Conservation (phyloP, 2,113 vertebrate genomes). For the Colossoma macropomum region DNA sequence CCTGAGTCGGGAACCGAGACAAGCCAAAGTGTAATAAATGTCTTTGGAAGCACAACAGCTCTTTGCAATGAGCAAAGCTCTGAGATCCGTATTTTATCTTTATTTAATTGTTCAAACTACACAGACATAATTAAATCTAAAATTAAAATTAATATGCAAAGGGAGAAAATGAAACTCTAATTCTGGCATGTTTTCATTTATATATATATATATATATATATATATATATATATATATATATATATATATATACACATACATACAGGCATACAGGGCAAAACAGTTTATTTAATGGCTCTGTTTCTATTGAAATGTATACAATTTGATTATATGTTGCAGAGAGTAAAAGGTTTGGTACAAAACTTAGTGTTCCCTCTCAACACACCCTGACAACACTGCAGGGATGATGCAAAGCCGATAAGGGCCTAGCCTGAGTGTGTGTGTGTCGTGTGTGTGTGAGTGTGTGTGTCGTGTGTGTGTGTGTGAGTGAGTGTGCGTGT, state of each 20-base stretch:
- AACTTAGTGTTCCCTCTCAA: neutral
- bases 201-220: too few relatives aligned
- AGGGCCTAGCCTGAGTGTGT: slow-evolving; percentile 22
- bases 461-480: slow-evolving; percentile 29
- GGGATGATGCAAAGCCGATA: slow-evolving; percentile 42
- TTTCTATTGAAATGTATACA: slow-evolving; percentile 44
- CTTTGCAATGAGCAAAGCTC: neutral
- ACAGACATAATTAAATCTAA: neutral
- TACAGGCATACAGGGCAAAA: too few relatives aligned
- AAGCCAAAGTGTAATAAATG: slow-evolving; percentile 32
- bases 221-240: too few relatives aligned
- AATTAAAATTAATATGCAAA: neutral
- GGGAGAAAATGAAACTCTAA: too few relatives aligned
- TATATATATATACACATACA: too few relatives aligned
- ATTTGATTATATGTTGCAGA: neutral
- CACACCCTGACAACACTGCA: slow-evolving; percentile 38
- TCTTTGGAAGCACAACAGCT: neutral
- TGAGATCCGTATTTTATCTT: too few relatives aligned
- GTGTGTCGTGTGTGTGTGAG: slow-evolving; percentile 19
- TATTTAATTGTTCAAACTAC: neutral
- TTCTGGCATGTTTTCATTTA: too few relatives aligned
- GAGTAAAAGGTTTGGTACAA: neutral
- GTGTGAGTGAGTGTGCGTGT: slow-evolving; percentile 30
- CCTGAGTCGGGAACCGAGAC: slow-evolving; percentile 18
- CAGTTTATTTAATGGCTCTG: slow-evolving; percentile 1